Base-by-base conservation (phyloP, 92 coral and sea anemone species). In the Plumapathes pennacea region DNA sequence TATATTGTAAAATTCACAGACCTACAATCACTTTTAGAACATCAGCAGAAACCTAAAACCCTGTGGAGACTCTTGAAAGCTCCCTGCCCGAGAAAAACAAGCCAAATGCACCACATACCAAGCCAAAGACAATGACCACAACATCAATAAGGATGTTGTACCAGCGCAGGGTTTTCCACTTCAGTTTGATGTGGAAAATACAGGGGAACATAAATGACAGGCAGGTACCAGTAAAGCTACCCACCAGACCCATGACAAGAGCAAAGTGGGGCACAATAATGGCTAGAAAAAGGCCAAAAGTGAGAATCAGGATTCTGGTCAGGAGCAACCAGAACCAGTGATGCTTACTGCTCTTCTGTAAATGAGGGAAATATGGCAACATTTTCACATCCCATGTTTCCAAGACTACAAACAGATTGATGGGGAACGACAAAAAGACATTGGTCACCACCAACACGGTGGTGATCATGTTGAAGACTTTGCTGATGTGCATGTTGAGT, bases 191-290 rank as follows among this genome's bases (percentile, higher is more conserved):
- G 54, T 85, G 87, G 50, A 85, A 85, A 38, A 74, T 5, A 55
- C 92, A 85, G 12, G 87, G 91, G 26, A 85, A 63, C 33, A 80
- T 49, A 68, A 85, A 85, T 8, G 79, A 85, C 23, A 85, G 78
- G 25, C 91, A 85, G 4, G 80, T 85, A 28, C 91, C 91, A 21
- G 91, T 85, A 50, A 85, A 85, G 60, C 91, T 85, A 15, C 83
- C 91, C 27, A 85, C 83, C 34, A 85, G 62, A 33, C 91, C 91
- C 91, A 85, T 74, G 21, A 85, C 57, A 24, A 85, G 50, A 47
- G 83, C 91, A 80, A 85, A 85, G 38, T 85, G 91, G 4, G 91
- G 91, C 4, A 85, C 87, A 30, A 85, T 60, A 7, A 85, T 55
- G 23, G 86, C 91, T 34, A 85, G 51, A 47, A 85, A 60, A 22